Conservation (phyloP, 2,113 vertebrate species). For the Siniperca knerii region DNA sequence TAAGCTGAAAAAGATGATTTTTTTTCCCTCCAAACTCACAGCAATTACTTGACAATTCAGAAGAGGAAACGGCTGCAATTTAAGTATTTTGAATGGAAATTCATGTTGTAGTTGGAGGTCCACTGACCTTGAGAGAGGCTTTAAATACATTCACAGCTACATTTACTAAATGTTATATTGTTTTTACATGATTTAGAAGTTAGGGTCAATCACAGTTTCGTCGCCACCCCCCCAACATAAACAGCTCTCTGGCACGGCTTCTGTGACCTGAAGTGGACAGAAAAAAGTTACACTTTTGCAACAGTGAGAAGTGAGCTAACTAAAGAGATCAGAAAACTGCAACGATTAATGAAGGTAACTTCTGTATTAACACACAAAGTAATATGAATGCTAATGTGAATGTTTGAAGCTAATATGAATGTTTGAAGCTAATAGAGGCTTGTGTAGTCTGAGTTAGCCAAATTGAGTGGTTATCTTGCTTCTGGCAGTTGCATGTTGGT, state of each 20-base stretch:
- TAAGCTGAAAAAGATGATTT: slow-evolving; percentile 16
- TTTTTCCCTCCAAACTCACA: background rate
- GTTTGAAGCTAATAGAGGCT: too few species aligned
- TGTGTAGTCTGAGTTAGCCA: background rate
- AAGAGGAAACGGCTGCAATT: slow-evolving; percentile 48
- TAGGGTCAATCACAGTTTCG: background rate
- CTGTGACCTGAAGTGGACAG: background rate
- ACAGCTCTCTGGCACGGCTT: background rate
- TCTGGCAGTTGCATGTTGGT: background rate
- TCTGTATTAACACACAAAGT: background rate
- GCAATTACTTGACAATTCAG: slow-evolving; percentile 43
- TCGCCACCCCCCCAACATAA: background rate
- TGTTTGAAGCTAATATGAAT: too few species aligned
- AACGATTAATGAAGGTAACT: background rate
- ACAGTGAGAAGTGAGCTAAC: too few species aligned
- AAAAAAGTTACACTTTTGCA: background rate
- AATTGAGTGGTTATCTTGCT: background rate
- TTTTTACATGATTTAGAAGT: background rate
- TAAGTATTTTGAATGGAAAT: slow-evolving; percentile 26
- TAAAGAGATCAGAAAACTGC: background rate
- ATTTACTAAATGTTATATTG: slow-evolving; percentile 17
- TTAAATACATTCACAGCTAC: slow-evolving; percentile 10
- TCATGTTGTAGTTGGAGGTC: slow-evolving; percentile 14
- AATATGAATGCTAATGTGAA: too few species aligned
- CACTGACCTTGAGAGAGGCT: slow-evolving; percentile 5